Percentiles rank a stretch among this genome's conserved stretches.
phyloP scores from a whole-genome alignment of 2,888 invertebrate species.

The Euproctis similis region DNA sequence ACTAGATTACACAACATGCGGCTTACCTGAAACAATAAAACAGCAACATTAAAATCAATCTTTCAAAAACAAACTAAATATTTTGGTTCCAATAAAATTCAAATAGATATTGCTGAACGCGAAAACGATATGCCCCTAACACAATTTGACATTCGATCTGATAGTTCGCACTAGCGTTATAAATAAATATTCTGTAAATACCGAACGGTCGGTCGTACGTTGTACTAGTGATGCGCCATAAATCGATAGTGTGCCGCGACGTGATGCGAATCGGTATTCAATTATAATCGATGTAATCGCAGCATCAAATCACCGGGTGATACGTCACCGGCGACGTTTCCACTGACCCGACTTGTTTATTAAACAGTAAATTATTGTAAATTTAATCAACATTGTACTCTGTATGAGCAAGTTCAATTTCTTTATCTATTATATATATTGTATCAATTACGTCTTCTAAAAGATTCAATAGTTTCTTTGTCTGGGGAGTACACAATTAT shows the following conservation, averaged over 20 bases:
- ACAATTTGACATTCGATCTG: constrained; percentile 24
- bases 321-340: constrained; percentile 18
- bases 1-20: no score
- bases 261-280: constrained; percentile 36
- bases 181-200: constrained; percentile 35
- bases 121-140: constrained; percentile 9
- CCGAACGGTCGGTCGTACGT: constrained; percentile 23
- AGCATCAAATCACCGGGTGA: constrained; percentile 22
- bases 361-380: constrained; percentile 10
- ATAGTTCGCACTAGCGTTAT: constrained; percentile 18
- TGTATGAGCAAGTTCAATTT: constrained; percentile 3
- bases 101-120: not conserved
- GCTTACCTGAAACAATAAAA: constrained; percentile 30
- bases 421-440: no score
- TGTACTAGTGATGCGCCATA: constrained; percentile 29
- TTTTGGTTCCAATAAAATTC: not conserved
- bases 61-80: not conserved
- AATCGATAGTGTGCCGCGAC: constrained; percentile 35
- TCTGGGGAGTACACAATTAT: no score
- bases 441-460: no score
- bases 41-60: constrained; percentile 1
- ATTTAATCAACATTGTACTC: constrained; percentile 2
- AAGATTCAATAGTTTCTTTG: no score
- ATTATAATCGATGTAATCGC: constrained; percentile 32
- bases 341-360: constrained; percentile 15